Base-by-base conservation (phyloP, 1,140 invertebrate species). In the Vollenhovia emeryi region DNA sequence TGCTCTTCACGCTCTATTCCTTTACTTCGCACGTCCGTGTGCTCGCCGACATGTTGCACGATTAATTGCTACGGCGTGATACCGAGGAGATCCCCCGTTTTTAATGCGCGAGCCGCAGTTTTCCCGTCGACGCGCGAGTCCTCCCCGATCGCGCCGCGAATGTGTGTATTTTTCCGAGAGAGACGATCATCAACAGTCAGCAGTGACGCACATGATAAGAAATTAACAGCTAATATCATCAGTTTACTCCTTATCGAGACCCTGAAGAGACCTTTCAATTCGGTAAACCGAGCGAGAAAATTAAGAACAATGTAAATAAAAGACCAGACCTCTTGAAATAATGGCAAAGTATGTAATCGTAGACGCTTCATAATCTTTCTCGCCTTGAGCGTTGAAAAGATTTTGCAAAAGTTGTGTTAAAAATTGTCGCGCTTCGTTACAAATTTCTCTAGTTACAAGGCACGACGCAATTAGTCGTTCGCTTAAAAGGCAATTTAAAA, bases 1-100 rank as follows among this genome's bases (percentile, higher is more conserved):
- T 66, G 48, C 27, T 43, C 30, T 80, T 69, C 13, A n/a, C 57
- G 27, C 43, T 60, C 59, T 64, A 27, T 40, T 78, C 75, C 27
- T 74, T 87, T 68, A 74, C 57, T 57, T 75, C 50, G 27, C 24
- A 59, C 69, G 6, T 27, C 27, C 64, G 27, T 57, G 30, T 52
- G 21, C 40, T 33, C 33, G 45, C 52, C 36, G 60, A 79, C 45
- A 40, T 64, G 60, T 69, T 78, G 24, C 40, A 50, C 75, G 69
- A 85, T 88, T 85, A 88, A 89, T 52, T n/a, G 69, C 83, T 21
- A 8, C 48, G 9, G 1, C 27, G 78, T 76, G 57, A 52, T 48
- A 40, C 36, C 24, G 11, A 13, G 5, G 15, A 30, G 21, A 57
- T 78, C 52, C 21, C n/a, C 43, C 33, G 50, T 45, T 13, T 24